Base-by-base conservation (phyloP, 2,888 invertebrate species). In the Leptopilina myrica region DNA sequence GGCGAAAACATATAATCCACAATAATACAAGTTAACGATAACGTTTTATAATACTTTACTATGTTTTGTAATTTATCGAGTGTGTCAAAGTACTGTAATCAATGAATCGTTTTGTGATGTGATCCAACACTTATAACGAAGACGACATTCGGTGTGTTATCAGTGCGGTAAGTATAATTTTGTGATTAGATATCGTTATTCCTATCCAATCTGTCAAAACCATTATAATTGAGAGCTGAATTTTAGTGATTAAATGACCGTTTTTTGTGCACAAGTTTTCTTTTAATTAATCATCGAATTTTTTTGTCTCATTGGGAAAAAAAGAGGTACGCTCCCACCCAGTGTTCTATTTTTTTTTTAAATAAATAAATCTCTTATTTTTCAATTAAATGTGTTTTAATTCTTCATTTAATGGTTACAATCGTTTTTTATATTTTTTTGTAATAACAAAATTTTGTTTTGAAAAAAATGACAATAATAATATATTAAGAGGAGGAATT, bases 101-200 rank as follows among this genome's bases (percentile, higher is more conserved):
- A 73, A 33, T 20, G 14, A 49, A 46, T 26, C 33, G 2, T 76
- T 33, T 62, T 64, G 43, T n/a, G 62, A 75, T 75, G 75, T 75
- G 62, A 75, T 75, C 33, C 59, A 40, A 62, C 14, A 49, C 11
- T 12, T 49, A 49, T 62, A 59, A 20, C 5, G 15, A 46, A 20
- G 26, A 56, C 64, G 76, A 76, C 62, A 64, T 76, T 76, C 59
- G 49, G 49, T 49, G 64, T 49, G 64, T 76, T 76, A 76, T 64
- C 76, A 20, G 40, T 64, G 46, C 15, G 64, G 76, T 76, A 76
- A 76, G 64, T 76, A 43, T 43, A 33, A 33, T 33, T 73, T 76
- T 20, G 8, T 64, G 76, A 76, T 76, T 76, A 76, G 76, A 76
- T 76, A 76, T 64, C 64, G 20, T 20, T 73, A 8, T 33, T 20